Base-by-base conservation (phyloP, 2,113 vertebrate species). In the Peromyscus californicus region DNA sequence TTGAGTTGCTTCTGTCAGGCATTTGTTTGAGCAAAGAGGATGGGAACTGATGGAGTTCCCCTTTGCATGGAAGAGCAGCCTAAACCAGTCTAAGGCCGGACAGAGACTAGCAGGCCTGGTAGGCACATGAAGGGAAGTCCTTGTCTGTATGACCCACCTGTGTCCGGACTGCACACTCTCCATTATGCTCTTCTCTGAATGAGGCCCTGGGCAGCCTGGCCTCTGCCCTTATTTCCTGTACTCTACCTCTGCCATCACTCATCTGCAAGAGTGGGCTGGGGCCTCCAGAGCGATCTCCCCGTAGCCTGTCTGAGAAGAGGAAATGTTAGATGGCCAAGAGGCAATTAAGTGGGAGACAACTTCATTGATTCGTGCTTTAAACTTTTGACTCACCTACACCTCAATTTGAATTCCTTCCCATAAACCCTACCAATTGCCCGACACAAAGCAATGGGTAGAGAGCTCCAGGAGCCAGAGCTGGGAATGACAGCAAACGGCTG, bases 311-410 rank as follows among this genome's bases (percentile, higher is more conserved):
- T 6, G 63, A 48, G 69, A 91, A 80, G 82, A 80, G 22, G 69
- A 80, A 33, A 45, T 10, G 63, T 91, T 94, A 75, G 96, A 54
- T 17, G 78, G 76, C 72, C 72, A 36, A 84, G 39, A 85, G 21
- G 48, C 78, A 84, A 72, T 67, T 92, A 94, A 93, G 78, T 94
- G 95, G 33, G 63, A 74, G 92, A 97, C 97, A 90, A 17, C 69
- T 83, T 24, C 89, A 94, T 10, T 36, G 94, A 89, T 97, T 65
- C 93, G 45, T 83, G 33, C 42, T 98, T 96, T 76, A 92, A 96
- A 92, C 78, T 36, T 91, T 93, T 29, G 1, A 51, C 95, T 95
- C 29, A 33, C 97, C 80, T 94, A 79, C 92, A 90, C 87, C 31
- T 79, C 54, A 10, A 24, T 85, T 31, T 39, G 82, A 82, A 79